These are phyloP conservation scores for Berghia stephanieae DNA, from an alignment of 1,140 invertebrate species.

Conservation along the genomic window DNA sequence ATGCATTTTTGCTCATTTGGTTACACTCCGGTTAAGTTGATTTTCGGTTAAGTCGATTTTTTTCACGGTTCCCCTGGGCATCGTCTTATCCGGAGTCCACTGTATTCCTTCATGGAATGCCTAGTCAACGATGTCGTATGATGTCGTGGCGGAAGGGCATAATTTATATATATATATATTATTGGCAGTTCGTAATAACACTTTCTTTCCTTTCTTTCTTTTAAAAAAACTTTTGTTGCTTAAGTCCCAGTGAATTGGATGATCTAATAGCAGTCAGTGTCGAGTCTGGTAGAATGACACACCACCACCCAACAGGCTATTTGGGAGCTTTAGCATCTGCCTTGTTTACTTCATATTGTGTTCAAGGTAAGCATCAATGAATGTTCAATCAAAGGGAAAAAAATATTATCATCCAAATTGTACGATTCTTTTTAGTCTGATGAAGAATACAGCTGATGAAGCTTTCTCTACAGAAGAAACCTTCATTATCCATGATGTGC, in stretches of 20 bases:
- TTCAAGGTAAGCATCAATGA: slow-evolving; percentile 56
- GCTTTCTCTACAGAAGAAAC: background rate
- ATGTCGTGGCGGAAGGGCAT: no score
- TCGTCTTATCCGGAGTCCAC: no score
- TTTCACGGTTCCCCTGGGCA: no score
- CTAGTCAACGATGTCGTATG: no score
- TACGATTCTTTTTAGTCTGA: background rate
- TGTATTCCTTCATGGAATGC: no score
- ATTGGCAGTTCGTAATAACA: background rate
- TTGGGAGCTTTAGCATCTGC: slow-evolving; percentile 60
- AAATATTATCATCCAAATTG: background rate
- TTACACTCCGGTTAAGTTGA: no score
- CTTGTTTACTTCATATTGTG: slow-evolving; percentile 59
- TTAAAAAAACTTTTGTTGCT: no score
- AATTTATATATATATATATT: background rate
- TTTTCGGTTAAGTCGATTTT: no score
- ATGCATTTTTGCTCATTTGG: no score
- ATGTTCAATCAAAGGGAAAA: no score
- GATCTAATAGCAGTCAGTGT: slow-evolving; percentile 60
- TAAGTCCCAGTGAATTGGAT: slow-evolving; percentile 47
- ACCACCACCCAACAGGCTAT: slow-evolving; percentile 64
- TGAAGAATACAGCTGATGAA: background rate
- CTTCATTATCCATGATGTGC: background rate
- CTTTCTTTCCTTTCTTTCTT: slow-evolving; percentile 23
- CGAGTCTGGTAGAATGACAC: slow-evolving; percentile 64